phyloP scores from a whole-genome alignment of 2,113 vertebrate genomes.

The Pyrgilauda ruficollis region DNA sequence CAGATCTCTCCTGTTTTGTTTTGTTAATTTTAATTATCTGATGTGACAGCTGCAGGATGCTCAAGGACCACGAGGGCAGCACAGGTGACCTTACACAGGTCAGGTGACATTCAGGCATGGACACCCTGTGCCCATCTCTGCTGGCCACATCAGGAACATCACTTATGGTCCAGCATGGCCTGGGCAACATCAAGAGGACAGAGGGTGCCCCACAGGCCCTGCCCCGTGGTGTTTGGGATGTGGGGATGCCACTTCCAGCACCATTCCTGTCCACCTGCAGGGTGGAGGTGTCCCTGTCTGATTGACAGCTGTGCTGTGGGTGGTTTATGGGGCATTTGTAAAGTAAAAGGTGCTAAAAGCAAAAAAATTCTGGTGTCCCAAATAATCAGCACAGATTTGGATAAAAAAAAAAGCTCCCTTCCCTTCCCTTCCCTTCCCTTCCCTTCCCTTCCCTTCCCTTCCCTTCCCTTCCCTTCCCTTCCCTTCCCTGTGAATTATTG shows the following conservation, averaged over 20 bases:
- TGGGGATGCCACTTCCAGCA: background rate
- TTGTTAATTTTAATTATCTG: background rate
- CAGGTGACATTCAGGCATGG: background rate
- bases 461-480: too few species aligned
- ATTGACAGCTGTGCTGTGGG: fast-evolving
- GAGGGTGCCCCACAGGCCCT: fast-evolving
- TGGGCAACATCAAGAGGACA: background rate
- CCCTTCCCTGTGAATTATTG: background rate
- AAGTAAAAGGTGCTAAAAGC: background rate
- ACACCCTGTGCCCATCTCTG: background rate
- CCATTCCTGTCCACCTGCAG: fast-evolving
- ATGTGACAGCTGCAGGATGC: fast-evolving
- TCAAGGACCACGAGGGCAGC: fast-evolving
- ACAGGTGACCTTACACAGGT: background rate
- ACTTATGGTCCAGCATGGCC: background rate
- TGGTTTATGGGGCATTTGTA: fast-evolving
- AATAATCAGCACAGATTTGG: background rate
- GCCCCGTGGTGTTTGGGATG: background rate
- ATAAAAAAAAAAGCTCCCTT: too few species aligned
- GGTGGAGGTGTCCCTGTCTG: fast-evolving
- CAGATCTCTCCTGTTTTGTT: background rate
- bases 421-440: too few species aligned
- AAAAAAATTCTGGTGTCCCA: background rate
- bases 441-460: too few species aligned
- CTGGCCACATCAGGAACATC: too few species aligned